Conservation (phyloP, 1,140 invertebrate species). For the Andricus grossulariae region DNA sequence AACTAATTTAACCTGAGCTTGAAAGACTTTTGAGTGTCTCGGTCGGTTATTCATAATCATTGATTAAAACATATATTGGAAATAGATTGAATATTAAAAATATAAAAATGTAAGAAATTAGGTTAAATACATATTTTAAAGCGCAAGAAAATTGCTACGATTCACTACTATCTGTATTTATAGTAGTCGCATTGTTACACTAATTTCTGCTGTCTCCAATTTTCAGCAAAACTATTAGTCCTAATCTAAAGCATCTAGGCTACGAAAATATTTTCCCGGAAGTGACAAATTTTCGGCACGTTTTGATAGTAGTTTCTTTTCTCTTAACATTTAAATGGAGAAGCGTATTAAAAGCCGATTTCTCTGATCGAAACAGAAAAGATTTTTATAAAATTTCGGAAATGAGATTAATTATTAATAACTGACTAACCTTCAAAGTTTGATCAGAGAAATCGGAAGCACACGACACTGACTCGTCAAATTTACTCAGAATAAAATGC, state of each 20-base stretch:
- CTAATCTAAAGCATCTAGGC: constrained; percentile 1
- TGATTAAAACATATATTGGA: neutral
- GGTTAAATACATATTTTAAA: neutral
- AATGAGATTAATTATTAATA: neutral
- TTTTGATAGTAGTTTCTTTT: neutral
- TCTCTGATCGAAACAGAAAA: constrained; percentile 2
- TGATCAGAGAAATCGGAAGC: constrained; percentile 13
- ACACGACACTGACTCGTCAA: neutral
- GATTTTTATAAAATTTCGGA: neutral
- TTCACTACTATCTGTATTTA: neutral
- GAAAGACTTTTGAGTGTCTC: no score
- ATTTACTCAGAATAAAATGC: constrained; percentile 19
- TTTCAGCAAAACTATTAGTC: neutral
- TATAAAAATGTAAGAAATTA: neutral
- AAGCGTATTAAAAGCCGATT: constrained; percentile 26
- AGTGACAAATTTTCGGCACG: neutral
- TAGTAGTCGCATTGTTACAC: constrained; percentile 17
- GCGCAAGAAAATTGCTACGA: constrained; percentile 27
- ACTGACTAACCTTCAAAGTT: neutral
- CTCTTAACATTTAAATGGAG: constrained; percentile 2
- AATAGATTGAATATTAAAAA: neutral
- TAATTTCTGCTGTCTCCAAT: no score
- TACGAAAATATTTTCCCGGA: constrained; percentile 8
- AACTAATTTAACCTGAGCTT: no score
- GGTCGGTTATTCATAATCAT: neutral